phyloP scores from a whole-genome alignment of 2,113 vertebrate genomes.

The Dryoscopus gambensis region DNA sequence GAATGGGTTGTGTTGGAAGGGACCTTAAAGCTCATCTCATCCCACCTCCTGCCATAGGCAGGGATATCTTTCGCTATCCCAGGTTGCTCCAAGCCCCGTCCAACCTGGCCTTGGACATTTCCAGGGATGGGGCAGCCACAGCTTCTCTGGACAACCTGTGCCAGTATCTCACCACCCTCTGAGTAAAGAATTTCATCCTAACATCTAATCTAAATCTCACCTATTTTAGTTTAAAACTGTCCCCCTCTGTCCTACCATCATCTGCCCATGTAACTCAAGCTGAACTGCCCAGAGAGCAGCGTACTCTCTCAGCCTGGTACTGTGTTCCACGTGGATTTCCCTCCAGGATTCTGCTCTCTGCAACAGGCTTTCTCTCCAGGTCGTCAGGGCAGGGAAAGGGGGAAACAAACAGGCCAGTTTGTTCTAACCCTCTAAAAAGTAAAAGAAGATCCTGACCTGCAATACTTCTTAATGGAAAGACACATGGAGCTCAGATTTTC shows the following conservation, averaged over 20 bases:
- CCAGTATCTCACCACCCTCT: neutral
- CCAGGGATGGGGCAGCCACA: neutral
- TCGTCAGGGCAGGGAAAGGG: neutral
- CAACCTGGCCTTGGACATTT: neutral
- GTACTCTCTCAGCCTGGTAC: neutral
- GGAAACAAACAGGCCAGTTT: neutral
- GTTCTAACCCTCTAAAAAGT: neutral
- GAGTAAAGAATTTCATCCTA: neutral
- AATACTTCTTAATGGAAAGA: neutral
- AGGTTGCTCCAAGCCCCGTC: accelerated
- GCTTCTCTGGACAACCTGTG: neutral
- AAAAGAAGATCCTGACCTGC: neutral
- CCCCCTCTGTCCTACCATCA: neutral
- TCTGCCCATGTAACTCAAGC: neutral
- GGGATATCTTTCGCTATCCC: neutral
- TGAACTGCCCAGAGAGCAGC: neutral
- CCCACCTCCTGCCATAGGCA: neutral
- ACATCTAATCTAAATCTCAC: neutral
- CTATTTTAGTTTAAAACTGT: neutral
- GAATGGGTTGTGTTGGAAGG: neutral
- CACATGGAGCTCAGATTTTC: neutral
- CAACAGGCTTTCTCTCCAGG: neutral
- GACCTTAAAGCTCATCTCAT: neutral
- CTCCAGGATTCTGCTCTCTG: neutral
- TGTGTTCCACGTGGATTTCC: neutral